Base-by-base conservation (phyloP, 2,113 vertebrate genomes). In the Pteropus alecto region DNA sequence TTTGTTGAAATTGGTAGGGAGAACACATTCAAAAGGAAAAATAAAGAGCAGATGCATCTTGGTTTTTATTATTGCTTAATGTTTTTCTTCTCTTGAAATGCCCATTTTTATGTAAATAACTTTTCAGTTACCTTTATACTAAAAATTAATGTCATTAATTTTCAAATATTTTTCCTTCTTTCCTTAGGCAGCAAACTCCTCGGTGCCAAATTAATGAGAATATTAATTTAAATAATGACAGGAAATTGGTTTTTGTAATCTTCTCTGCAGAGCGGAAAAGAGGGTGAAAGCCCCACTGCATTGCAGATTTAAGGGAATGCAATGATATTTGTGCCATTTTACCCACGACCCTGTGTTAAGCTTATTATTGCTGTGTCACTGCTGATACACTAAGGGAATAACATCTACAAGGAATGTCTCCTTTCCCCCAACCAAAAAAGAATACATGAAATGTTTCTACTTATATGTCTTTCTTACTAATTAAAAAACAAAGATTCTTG, bases 181-280 rank as follows among this genome's bases (percentile, higher is more conserved):
- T 97, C 94, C 48, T 46, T 85, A 58, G 92, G 58, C 0, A 43
- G 67, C 2, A 89, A 97, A 97, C 51, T 84, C 19, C 33, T 95
- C 71, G 4, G 5, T 96, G 81, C 46, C 97, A 74, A 51, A 51
- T 51, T 51, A 51, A 51, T 51, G 7, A 92, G 61, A 96, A 97
- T 96, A 95, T 97, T 98, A 97, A 98, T 98, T 96, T 96, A 95
- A 94, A 56, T 95, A 98, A 96, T 97, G 51, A 96, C 9, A 78
- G 51, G 85, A 97, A 97, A 74, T 38, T 74, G 33, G 12, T 41
- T 76, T 98, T 86, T 93, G 67, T 79, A 24, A 90, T 94, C 12
- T 68, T 93, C 78, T 96, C 70, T 67, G 22, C 1, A 83, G 21
- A 98, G 48, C 18, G 12, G 16, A 96, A 88, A 93, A 95, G 35